A percentile compares a stretch with the other conserved stretches of the same genome.
Evolutionary conservation across 2,888 invertebrate genomes (phyloP).

Genomic region (Drepanosiphum platanoidis): DNA sequence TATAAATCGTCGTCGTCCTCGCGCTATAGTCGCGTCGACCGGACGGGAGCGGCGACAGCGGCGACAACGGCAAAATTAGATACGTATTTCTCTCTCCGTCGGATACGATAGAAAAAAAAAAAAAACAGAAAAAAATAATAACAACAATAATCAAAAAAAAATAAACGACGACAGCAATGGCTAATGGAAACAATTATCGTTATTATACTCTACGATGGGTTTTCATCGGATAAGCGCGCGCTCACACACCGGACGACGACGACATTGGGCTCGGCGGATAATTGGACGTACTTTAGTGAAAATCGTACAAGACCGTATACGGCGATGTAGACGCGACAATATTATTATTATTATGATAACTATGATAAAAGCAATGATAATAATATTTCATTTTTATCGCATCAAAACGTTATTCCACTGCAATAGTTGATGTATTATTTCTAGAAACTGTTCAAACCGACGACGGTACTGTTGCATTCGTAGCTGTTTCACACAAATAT

Average conservation of each 20-base stretch:
- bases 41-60: constrained; percentile 36
- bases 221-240: not conserved
- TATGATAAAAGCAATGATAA: not conserved
- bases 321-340: not conserved
- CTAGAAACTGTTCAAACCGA: too few relatives aligned
- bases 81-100: not conserved
- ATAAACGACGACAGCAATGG: constrained; percentile 21
- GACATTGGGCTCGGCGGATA: constrained; percentile 38
- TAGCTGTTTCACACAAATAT: not conserved
- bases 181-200: constrained; percentile 54
- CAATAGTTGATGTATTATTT: too few relatives aligned
- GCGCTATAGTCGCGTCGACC: too few relatives aligned
- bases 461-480: not conserved
- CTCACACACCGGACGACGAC: constrained; percentile 38
- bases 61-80: constrained; percentile 3
- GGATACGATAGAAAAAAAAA: constrained; percentile 22
- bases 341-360: too few relatives aligned
- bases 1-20: not conserved
- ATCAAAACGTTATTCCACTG: too few relatives aligned
- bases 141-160: not conserved
- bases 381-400: not conserved
- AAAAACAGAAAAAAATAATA: constrained; percentile 13
- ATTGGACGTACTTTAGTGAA: constrained; percentile 16
- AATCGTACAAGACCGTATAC: not conserved
- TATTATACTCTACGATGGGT: constrained; percentile 30